Conservation (phyloP, 1,140 invertebrate species). For the Aphelinus atriplicis region DNA sequence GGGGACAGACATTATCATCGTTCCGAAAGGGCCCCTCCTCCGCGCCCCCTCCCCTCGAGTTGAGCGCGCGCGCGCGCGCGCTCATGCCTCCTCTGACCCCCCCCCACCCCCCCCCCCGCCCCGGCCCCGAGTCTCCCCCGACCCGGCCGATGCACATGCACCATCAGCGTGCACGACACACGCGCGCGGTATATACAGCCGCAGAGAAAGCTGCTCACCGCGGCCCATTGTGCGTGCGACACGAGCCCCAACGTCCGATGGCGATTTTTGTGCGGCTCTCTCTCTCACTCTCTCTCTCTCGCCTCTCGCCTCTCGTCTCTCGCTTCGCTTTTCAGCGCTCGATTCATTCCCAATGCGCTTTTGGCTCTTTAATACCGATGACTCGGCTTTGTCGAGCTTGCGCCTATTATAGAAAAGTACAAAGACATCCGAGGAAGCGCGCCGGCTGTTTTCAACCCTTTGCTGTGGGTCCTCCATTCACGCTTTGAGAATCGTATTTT, state of each 20-base stretch:
- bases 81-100: no score
- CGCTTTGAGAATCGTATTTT: no score
- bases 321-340: neutral
- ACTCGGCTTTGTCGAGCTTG: neutral
- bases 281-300: neutral
- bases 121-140: neutral
- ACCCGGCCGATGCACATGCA: constrained; percentile 4
- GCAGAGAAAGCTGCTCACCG: no score
- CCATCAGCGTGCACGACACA: neutral
- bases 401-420: neutral
- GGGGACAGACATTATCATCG: constrained; percentile 65
- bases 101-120: neutral
- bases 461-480: no score
- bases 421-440: no score
- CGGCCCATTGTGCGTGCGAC: no score
- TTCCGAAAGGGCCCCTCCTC: constrained; percentile 47
- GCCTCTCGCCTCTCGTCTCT: neutral
- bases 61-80: neutral
- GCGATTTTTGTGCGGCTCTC: neutral
- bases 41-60: constrained; percentile 21
- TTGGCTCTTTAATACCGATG: neutral
- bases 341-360: neutral
- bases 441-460: no score
- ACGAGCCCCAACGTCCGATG: no score
- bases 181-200: no score